Evolutionary conservation across 2,888 invertebrate species (phyloP).

Genomic region (Iphiclides podalirius): DNA sequence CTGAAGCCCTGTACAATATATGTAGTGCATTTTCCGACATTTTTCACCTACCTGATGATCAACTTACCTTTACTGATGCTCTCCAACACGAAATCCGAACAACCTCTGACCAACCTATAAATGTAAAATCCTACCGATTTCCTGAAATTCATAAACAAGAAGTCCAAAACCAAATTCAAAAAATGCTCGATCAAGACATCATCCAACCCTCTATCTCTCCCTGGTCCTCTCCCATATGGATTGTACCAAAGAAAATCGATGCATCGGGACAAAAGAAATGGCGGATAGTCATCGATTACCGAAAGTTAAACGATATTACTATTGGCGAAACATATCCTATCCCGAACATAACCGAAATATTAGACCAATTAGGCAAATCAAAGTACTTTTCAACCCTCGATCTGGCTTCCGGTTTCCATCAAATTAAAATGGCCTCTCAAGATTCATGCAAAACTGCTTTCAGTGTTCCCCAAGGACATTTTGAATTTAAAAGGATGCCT

Average conservation of each 20-base stretch:
- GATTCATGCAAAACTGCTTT: conserved; percentile 28
- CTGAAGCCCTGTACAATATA: too few relatives aligned
- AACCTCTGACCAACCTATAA: conserved; percentile 19
- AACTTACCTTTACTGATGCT: conserved; percentile 22
- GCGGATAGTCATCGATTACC: not conserved
- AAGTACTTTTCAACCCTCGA: conserved; percentile 31
- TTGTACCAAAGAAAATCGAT: not conserved
- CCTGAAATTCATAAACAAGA: conserved; percentile 31
- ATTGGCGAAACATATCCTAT: not conserved
- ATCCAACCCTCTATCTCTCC: conserved; percentile 29
- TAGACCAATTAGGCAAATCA: conserved; percentile 31
- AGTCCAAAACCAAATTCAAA: conserved; percentile 25
- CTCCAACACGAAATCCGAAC: conserved; percentile 27
- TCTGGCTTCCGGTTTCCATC: conserved; percentile 27
- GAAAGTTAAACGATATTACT: not conserved
- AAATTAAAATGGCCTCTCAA: conserved; percentile 6
- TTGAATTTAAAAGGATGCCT: conserved; percentile 25
- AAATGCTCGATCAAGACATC: conserved; percentile 31
- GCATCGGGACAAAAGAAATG: not conserved
- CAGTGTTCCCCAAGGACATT: conserved; percentile 25
- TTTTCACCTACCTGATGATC: conserved; percentile 16
- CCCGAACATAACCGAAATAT: conserved; percentile 22
- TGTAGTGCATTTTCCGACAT: too few relatives aligned
- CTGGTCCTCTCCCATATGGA: not conserved
- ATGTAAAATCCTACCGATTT: conserved; percentile 30